A percentile compares a stretch with the other conserved stretches of the same genome.
These are phyloP conservation scores for Salticus scenicus DNA, from an alignment of 2,888 invertebrate genomes.

Conservation along the genomic window DNA sequence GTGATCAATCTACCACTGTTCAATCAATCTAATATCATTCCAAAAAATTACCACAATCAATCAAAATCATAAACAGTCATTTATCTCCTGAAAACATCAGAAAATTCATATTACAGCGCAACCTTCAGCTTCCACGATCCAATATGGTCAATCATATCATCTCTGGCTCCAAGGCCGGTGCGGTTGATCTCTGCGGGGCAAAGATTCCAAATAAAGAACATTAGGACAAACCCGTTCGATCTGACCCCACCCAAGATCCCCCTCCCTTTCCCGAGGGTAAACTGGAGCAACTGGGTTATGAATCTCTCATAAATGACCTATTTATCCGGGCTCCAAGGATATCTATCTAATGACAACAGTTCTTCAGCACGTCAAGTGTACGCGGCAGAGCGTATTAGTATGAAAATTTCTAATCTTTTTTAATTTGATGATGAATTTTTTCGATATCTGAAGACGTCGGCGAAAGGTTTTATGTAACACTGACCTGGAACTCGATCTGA, in stretches of 20 bases:
- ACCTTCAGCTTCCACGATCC: conserved; percentile 55
- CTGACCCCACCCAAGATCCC: conserved; percentile 59
- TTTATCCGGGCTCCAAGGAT: conserved; percentile 60
- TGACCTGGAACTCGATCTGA: conserved; percentile 16
- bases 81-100: neutral
- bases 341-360: conserved; percentile 48
- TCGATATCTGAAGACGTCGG: neutral
- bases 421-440: neutral
- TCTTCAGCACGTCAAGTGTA: conserved; percentile 19
- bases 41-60: neutral
- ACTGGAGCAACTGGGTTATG: conserved; percentile 65
- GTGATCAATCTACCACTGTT: too few species aligned
- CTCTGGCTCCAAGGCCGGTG: conserved; percentile 45
- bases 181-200: conserved; percentile 41
- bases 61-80: neutral
- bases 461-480: conserved; percentile 1
- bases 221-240: conserved; percentile 40
- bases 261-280: conserved; percentile 64
- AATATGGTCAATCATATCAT: conserved; percentile 64
- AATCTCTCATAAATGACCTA: conserved; percentile 65
- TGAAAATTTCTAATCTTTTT: neutral
- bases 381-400: neutral
- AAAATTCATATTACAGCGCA: conserved; percentile 1
- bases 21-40: neutral
- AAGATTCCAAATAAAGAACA: conserved; percentile 69